These are phyloP conservation scores for Trachurus trachurus DNA, from an alignment of 2,797 vertebrate genomes.

Conservation along the genomic window DNA sequence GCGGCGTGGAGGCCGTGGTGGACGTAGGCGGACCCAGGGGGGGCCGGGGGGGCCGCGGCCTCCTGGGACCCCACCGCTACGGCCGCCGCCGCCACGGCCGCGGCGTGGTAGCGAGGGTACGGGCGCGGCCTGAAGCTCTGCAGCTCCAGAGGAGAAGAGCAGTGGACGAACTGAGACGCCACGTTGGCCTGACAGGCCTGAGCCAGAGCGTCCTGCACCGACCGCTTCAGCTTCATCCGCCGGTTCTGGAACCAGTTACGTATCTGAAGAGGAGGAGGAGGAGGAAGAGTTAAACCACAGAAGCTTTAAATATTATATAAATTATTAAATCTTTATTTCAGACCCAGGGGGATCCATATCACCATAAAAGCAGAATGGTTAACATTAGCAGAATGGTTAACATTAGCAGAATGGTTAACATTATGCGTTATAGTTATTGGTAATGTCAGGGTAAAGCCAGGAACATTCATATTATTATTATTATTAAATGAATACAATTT, in stretches of 20 bases:
- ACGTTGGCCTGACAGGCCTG: constrained; percentile 84
- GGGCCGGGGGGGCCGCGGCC: background rate
- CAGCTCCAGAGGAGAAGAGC: constrained; percentile 78
- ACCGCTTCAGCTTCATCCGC: constrained; percentile 88
- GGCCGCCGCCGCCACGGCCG: background rate
- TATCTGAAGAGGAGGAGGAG: constrained; percentile 70
- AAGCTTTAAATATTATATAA: too few relatives aligned
- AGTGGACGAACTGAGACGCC: constrained; percentile 82
- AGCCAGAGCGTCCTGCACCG: constrained; percentile 85
- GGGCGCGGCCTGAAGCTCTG: constrained; percentile 78
- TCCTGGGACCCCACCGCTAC: constrained; percentile 44
- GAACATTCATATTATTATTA: too few relatives aligned
- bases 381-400: too few relatives aligned
- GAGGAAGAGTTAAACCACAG: too few relatives aligned
- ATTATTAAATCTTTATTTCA: too few relatives aligned
- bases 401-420: too few relatives aligned
- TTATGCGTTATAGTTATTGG: too few relatives aligned
- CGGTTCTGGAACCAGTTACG: constrained; percentile 91
- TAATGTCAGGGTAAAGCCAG: too few relatives aligned
- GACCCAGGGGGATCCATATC: too few relatives aligned
- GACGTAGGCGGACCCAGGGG: constrained; percentile 67
- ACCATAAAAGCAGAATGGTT: too few relatives aligned
- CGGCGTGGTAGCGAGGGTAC: constrained; percentile 72
- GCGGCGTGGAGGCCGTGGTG: constrained; percentile 69
- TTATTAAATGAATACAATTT: too few relatives aligned